Percentiles rank a stretch among this genome's conserved stretches.
Conservation (phyloP, 1,140 invertebrate genomes). For the Paraescarpia echinospica region DNA sequence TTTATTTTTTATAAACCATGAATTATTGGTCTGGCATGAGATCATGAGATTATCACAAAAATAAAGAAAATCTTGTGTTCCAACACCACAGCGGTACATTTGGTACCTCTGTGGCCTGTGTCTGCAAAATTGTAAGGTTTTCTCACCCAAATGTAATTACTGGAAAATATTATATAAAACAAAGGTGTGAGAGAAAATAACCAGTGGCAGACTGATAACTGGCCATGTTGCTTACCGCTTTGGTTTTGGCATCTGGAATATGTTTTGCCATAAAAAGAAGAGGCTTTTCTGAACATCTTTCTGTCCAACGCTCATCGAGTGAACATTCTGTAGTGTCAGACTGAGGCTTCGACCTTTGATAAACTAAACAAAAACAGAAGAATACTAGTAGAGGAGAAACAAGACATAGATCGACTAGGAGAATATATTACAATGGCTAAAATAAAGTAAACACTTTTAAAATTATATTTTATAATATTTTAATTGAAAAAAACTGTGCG, state of each 20-base stretch:
- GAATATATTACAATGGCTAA: not conserved
- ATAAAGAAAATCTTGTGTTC: no score
- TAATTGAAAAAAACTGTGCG: not conserved
- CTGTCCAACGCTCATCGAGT: constrained; percentile 72
- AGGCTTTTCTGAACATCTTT: constrained; percentile 85
- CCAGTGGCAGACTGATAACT: not conserved
- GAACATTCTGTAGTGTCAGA: constrained; percentile 66
- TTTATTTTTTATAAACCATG: no score
- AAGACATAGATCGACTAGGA: not conserved
- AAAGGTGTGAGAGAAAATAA: constrained; percentile 13
- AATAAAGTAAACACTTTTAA: not conserved
- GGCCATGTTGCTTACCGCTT: constrained; percentile 43
- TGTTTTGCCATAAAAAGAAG: constrained; percentile 80
- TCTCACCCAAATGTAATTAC: no score
- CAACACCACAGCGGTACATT: no score
- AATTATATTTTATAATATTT: not conserved
- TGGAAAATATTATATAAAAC: constrained; percentile 7
- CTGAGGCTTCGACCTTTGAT: constrained; percentile 54
- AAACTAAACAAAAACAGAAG: constrained; percentile 60
- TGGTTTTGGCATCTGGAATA: constrained; percentile 68
- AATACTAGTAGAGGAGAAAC: constrained; percentile 5
- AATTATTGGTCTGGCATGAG: no score
- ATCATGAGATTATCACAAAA: no score
- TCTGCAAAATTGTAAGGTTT: no score
- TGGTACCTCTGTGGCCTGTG: no score